These are phyloP conservation scores for Alloplasta piceator DNA, from an alignment of 2,888 invertebrate genomes.

Conservation along the genomic window DNA sequence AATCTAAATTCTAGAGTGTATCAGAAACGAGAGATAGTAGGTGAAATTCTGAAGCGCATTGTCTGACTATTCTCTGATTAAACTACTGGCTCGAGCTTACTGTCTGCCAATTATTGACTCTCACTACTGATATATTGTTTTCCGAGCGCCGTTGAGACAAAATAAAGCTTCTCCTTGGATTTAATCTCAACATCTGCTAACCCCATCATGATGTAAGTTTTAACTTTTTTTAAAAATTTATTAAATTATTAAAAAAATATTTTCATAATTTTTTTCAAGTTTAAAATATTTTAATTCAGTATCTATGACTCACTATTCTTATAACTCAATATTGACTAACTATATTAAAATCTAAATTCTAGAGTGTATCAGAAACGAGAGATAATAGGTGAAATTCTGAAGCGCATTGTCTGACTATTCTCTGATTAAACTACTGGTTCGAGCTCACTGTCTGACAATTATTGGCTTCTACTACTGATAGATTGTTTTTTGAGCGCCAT, in stretches of 20 bases:
- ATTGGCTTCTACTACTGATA: constrained; percentile 52
- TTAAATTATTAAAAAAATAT: too few relatives aligned
- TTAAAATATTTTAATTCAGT: too few relatives aligned
- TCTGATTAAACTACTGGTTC: constrained; percentile 46
- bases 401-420: constrained; percentile 42
- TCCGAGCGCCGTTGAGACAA: not conserved
- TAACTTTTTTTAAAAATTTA: too few relatives aligned
- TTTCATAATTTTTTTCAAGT: too few relatives aligned
- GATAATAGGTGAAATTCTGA: not conserved
- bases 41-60: not conserved
- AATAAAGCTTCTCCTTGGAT: constrained; percentile 23
- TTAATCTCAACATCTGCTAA: not conserved
- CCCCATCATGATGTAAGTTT: too few relatives aligned
- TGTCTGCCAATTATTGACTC: constrained; percentile 54
- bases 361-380: not conserved
- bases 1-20: not conserved
- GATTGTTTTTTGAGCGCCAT: not conserved
- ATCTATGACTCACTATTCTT: too few relatives aligned
- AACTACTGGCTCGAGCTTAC: constrained; percentile 25
- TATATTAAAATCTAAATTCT: not conserved
- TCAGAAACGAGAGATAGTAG: not conserved
- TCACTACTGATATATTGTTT: constrained; percentile 29
- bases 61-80: constrained; percentile 54
- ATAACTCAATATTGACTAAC: too few relatives aligned
- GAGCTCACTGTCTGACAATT: constrained; percentile 33